Percentiles rank a stretch among this genome's conserved stretches.
Conservation (phyloP, 2,797 vertebrate species). For the Gymnoscopelus braueri region DNA sequence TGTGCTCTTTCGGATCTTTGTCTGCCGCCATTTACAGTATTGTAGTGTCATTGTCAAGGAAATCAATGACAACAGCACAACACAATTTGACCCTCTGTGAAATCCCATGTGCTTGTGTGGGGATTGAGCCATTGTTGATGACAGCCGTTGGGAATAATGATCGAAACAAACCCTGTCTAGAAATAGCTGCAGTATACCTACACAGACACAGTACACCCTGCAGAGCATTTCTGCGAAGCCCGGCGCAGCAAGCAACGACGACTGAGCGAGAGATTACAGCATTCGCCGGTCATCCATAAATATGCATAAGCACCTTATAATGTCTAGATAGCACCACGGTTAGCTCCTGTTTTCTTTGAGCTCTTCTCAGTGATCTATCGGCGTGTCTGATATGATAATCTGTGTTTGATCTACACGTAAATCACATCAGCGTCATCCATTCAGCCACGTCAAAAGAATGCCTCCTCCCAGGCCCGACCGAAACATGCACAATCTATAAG, state of each 20-base stretch:
- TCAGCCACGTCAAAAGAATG: constrained; percentile 45
- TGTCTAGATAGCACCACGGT: constrained; percentile 43
- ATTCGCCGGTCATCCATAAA: constrained; percentile 31
- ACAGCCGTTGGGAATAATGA: constrained; percentile 63
- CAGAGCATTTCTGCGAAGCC: not conserved
- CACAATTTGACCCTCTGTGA: constrained; percentile 63
- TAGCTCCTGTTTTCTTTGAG: constrained; percentile 50
- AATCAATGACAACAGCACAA: constrained; percentile 44
- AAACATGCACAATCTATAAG: constrained; percentile 58
- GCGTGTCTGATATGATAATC: constrained; percentile 66
- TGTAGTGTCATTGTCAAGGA: constrained; percentile 45
- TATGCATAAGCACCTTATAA: constrained; percentile 36
- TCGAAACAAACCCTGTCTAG: constrained; percentile 45
- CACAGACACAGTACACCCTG: not conserved
- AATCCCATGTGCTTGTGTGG: constrained; percentile 25
- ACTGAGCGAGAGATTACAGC: constrained; percentile 22
- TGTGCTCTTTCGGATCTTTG: constrained; percentile 25
- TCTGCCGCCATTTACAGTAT: constrained; percentile 32
- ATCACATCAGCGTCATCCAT: constrained; percentile 44
- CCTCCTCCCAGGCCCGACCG: constrained; percentile 28
- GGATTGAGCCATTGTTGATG: constrained; percentile 48
- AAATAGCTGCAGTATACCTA: constrained; percentile 50
- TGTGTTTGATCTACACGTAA: constrained; percentile 69
- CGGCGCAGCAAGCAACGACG: constrained; percentile 1
- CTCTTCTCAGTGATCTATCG: constrained; percentile 44